phyloP scores from a whole-genome alignment of 2,888 invertebrate species.

The Anthrax anthrax region DNA sequence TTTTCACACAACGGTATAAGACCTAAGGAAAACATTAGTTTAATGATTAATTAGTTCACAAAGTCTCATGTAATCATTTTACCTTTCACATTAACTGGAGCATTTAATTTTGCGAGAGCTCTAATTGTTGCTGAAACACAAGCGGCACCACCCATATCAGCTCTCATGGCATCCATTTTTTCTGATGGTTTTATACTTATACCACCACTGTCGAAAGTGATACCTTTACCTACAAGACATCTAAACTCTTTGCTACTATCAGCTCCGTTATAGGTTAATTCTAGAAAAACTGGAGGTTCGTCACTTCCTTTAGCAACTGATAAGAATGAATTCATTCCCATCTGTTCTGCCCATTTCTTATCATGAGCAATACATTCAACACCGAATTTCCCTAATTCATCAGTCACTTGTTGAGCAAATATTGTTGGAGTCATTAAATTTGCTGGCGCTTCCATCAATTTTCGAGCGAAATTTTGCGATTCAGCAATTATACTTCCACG shows the following conservation, averaged over 20 bases:
- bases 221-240: conserved; percentile 54
- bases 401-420: conserved; percentile 50
- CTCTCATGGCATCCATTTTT: conserved; percentile 50
- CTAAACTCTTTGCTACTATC: conserved; percentile 36
- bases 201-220: conserved; percentile 57
- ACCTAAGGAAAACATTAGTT: conserved; percentile 2
- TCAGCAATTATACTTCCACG: conserved; percentile 51
- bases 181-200: conserved; percentile 46
- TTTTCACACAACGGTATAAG: conserved; percentile 63
- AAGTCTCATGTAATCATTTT: too few relatives aligned
- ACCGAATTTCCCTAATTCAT: conserved; percentile 17
- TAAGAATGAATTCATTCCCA: conserved; percentile 61
- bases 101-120: conserved; percentile 48
- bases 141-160: conserved; percentile 73
- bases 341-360: conserved; percentile 55
- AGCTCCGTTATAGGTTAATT: conserved; percentile 51
- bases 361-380: conserved; percentile 39
- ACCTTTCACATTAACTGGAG: conserved; percentile 55
- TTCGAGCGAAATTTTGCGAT: conserved; percentile 58
- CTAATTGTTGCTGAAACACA: conserved; percentile 51
- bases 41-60: too few relatives aligned
- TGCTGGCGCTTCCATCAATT: conserved; percentile 59
- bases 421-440: conserved; percentile 59
- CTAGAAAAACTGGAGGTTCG: conserved; percentile 59
- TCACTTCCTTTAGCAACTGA: conserved; percentile 56